These are phyloP conservation scores for Plectrocnemia conspersa DNA, from an alignment of 1,140 invertebrate species.

Conservation along the genomic window DNA sequence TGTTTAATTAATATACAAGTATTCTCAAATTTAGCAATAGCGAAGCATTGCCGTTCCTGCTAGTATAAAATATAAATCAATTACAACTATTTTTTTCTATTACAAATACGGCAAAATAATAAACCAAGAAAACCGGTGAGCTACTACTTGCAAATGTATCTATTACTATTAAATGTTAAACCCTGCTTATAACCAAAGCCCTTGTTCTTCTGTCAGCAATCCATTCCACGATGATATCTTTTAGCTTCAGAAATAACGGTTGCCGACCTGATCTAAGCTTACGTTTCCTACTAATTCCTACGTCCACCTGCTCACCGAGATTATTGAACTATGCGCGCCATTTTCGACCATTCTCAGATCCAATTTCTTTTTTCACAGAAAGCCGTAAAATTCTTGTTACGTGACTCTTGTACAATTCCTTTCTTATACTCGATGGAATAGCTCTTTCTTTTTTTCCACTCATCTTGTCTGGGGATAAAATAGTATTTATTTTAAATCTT, in stretches of 20 bases:
- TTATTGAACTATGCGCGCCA: conserved; percentile 10
- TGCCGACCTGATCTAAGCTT: conserved; percentile 8
- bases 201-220: conserved; percentile 10
- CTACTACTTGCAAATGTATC: no score
- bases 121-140: no score
- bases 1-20: no score
- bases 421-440: conserved; percentile 16
- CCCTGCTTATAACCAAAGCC: neutral
- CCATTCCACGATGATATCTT: conserved; percentile 4
- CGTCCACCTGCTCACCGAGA: neutral
- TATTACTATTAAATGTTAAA: no score
- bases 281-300: conserved; percentile 6
- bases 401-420: neutral
- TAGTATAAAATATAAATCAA: no score
- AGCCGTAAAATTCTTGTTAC: neutral
- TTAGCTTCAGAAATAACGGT: conserved; percentile 5
- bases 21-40: no score
- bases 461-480: neutral
- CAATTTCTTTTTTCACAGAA: conserved; percentile 12
- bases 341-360: conserved; percentile 15
- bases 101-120: no score
- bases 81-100: no score
- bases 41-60: no score
- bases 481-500: conserved; percentile 5
- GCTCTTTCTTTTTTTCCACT: conserved; percentile 10